A percentile compares a stretch with the other conserved stretches of the same genome.
Conservation (phyloP, 2,113 vertebrate genomes). For the Gasterosteus aculeatus region DNA sequence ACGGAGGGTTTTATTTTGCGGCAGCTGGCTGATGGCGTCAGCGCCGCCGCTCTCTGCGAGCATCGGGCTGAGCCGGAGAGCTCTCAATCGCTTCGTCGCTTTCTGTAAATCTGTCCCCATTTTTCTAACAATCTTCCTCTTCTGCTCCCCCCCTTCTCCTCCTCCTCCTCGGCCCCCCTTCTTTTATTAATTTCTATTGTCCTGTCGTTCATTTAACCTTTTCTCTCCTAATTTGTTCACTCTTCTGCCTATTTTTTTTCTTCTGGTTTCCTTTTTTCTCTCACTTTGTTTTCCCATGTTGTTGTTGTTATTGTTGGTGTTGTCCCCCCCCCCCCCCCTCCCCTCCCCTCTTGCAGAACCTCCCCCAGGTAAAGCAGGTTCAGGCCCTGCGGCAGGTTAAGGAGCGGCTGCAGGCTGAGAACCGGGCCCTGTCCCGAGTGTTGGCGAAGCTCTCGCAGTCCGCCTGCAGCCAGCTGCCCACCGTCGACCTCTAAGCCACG, state of each 20-base stretch:
- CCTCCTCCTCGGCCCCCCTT: constrained; percentile 36
- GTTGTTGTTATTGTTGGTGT: constrained; percentile 54
- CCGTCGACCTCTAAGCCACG: constrained; percentile 87
- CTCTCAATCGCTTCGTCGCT: constrained; percentile 54
- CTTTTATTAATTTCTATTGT: constrained; percentile 42
- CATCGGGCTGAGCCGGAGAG: constrained; percentile 32
- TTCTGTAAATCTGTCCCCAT: constrained; percentile 66
- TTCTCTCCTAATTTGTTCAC: constrained; percentile 24
- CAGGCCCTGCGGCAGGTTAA: constrained; percentile 94
- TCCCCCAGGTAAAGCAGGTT: constrained; percentile 97
- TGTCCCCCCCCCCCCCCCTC: constrained; percentile 40
- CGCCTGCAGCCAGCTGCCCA: constrained; percentile 88
- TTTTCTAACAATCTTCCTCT: constrained; percentile 74
- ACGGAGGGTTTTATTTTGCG: constrained; percentile 53
- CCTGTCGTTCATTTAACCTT: constrained; percentile 51
- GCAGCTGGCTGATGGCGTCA: constrained; percentile 49
- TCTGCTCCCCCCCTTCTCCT: constrained; percentile 45
- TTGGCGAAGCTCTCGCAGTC: constrained; percentile 92
- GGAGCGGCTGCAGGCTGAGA: constrained; percentile 96
- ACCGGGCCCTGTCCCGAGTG: constrained; percentile 96
- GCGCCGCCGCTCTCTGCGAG: constrained; percentile 51
- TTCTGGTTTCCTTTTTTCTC: neutral
- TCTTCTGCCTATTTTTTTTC: constrained; percentile 16
- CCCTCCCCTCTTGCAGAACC: constrained; percentile 85
- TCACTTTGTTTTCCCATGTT: constrained; percentile 34